Evolutionary conservation across 2,797 vertebrate species (phyloP).

Genomic region (Apogon hyalosoma): DNA sequence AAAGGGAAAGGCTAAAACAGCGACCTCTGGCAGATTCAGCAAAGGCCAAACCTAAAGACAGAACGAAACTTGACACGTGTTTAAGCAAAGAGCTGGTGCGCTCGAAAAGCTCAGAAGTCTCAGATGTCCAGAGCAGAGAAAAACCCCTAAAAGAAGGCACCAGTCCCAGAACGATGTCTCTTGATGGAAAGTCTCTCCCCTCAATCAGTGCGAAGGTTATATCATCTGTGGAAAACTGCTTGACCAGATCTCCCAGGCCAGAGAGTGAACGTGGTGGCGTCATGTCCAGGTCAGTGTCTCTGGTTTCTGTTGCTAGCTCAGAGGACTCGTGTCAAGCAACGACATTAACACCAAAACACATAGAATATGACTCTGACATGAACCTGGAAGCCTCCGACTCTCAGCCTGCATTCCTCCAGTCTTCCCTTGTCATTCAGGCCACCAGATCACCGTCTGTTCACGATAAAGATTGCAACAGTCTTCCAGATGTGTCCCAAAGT

Average conservation of each 20-base stretch:
- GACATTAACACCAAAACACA: slow-evolving; percentile 88
- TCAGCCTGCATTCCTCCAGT: slow-evolving; percentile 92
- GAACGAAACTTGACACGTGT: slow-evolving; percentile 85
- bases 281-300: slow-evolving; percentile 92
- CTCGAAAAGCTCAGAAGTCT: slow-evolving; percentile 93
- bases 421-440: slow-evolving; percentile 88
- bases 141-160: slow-evolving; percentile 88
- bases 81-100: slow-evolving; percentile 91
- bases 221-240: slow-evolving; percentile 87
- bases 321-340: slow-evolving; percentile 94
- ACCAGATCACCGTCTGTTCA: slow-evolving; percentile 91
- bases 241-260: slow-evolving; percentile 90
- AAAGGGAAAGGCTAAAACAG: slow-evolving; percentile 94
- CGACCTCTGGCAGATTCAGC: slow-evolving; percentile 86
- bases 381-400: slow-evolving; percentile 92
- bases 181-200: slow-evolving; percentile 87
- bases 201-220: slow-evolving; percentile 83
- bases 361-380: slow-evolving; percentile 93
- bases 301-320: slow-evolving; percentile 94
- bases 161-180: slow-evolving; percentile 87
- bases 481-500: slow-evolving; percentile 86
- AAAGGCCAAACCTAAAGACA: slow-evolving; percentile 91
- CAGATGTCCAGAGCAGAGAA: slow-evolving; percentile 87
- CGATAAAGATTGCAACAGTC: slow-evolving; percentile 87
- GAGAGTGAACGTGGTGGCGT: slow-evolving; percentile 90